phyloP scores from a whole-genome alignment of 2,888 invertebrate species.

The Heteromurus nitidus region DNA sequence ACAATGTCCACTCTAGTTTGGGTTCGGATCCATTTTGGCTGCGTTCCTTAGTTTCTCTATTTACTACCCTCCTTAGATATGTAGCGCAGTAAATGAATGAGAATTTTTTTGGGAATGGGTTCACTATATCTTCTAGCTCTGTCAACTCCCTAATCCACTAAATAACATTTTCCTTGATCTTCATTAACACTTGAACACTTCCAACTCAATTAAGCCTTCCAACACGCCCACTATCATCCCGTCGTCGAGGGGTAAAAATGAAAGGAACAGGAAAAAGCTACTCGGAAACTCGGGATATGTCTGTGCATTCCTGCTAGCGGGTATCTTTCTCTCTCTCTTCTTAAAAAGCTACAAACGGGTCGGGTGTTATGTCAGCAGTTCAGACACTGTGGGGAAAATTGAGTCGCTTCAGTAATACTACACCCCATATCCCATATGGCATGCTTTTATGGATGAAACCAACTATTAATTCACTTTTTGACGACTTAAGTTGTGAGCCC shows the following conservation, averaged over 20 bases:
- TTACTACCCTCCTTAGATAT: constrained; percentile 3
- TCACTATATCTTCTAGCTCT: constrained; percentile 54
- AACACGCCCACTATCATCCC: constrained; percentile 54
- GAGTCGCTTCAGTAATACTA: too few species aligned
- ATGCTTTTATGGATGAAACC: too few species aligned
- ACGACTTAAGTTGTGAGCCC: neutral
- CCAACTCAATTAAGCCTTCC: constrained; percentile 71
- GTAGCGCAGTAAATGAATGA: constrained; percentile 34
- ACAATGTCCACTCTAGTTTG: constrained; percentile 37
- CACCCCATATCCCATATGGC: too few species aligned
- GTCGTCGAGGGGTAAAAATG: neutral
- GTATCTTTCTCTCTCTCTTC: neutral
- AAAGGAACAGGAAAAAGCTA: too few species aligned
- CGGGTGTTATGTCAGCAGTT: neutral
- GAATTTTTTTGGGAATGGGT: constrained; percentile 60
- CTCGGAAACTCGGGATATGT: neutral
- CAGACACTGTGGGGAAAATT: neutral
- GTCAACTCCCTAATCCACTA: constrained; percentile 72
- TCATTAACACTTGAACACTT: constrained; percentile 73
- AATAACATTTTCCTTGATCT: constrained; percentile 73
- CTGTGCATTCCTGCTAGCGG: neutral
- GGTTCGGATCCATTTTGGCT: constrained; percentile 61
- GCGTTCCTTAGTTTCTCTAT: constrained; percentile 16
- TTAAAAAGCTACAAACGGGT: neutral
- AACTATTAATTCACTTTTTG: neutral